Conservation (phyloP, 2,797 vertebrate species). For the Siniperca obscura region DNA sequence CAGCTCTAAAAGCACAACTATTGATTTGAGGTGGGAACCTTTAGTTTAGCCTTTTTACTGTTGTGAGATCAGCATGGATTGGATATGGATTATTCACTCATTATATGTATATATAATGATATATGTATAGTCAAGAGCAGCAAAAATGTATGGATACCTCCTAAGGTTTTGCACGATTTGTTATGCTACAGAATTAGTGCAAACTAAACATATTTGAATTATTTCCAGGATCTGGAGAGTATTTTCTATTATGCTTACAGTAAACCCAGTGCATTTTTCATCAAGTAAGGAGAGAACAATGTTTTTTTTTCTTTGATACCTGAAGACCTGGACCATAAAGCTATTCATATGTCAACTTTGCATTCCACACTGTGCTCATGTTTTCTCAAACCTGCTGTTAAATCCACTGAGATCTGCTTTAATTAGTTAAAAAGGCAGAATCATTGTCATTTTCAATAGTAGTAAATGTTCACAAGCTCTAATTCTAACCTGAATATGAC, state of each 20-base stretch:
- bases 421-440: neutral
- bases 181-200: neutral
- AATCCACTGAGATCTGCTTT: neutral
- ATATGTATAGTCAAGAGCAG: neutral
- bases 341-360: neutral
- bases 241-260: neutral
- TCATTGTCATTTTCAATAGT: neutral
- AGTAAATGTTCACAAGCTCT: neutral
- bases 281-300: neutral
- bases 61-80: neutral
- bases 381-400: neutral
- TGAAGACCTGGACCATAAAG: conserved; percentile 7
- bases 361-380: neutral
- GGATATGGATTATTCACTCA: conserved; percentile 1
- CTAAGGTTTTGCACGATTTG: conserved; percentile 1
- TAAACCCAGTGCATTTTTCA: neutral
- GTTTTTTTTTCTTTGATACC: neutral
- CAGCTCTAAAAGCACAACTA: conserved; percentile 52
- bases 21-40: conserved; percentile 56
- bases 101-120: too few relatives aligned
- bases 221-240: neutral
- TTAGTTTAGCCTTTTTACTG: conserved; percentile 22
- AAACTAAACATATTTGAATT: neutral
- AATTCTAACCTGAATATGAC: neutral
- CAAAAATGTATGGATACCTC: neutral